Conservation (phyloP, 2,113 vertebrate species). For the Campylomormyrus tamandua region DNA sequence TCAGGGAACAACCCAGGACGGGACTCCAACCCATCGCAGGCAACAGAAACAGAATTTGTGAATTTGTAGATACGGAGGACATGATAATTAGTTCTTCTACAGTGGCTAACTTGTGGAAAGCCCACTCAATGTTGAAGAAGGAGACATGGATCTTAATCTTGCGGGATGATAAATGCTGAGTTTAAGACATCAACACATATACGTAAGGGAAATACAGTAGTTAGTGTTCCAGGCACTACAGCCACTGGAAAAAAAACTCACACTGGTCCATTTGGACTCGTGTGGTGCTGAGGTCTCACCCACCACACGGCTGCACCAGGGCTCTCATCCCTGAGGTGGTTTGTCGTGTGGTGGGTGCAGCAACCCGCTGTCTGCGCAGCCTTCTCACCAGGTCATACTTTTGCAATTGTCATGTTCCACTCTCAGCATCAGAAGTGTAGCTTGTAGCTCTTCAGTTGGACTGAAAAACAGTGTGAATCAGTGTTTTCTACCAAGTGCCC, state of each 20-base stretch:
- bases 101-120: background rate
- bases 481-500: background rate
- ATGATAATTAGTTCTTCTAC: background rate
- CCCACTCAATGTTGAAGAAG: background rate
- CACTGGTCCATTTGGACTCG: too few relatives aligned
- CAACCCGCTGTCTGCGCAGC: too few relatives aligned
- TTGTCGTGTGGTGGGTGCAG: too few relatives aligned
- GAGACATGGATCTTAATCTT: background rate
- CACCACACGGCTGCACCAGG: too few relatives aligned
- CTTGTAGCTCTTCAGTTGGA: background rate
- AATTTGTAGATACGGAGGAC: background rate
- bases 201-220: background rate
- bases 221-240: background rate
- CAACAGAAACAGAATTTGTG: background rate
- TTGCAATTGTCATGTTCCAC: background rate
- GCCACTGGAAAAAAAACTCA: too few relatives aligned
- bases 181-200: background rate
- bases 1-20: too few relatives aligned
- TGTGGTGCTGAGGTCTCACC: too few relatives aligned
- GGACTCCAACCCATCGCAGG: too few relatives aligned
- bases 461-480: background rate
- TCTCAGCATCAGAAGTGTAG: background rate
- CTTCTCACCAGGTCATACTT: background rate
- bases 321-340: too few relatives aligned
- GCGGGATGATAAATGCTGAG: background rate